Evolutionary conservation across 2,797 vertebrate species (phyloP).

Genomic region (Emydoidea blandingii): DNA sequence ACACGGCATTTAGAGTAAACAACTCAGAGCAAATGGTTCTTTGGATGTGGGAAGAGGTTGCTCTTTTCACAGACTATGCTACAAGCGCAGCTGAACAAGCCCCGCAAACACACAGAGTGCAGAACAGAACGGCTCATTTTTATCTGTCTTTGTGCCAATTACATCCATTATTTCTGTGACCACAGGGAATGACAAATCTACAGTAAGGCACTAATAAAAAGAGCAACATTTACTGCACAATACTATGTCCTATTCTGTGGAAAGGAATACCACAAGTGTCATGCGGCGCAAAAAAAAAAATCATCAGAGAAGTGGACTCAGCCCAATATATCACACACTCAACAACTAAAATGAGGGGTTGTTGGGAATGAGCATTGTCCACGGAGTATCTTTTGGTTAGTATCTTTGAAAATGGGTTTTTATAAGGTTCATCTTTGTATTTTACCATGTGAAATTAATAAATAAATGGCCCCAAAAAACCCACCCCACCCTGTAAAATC

Average conservation of each 20-base stretch:
- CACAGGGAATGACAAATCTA: background rate
- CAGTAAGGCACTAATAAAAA: background rate
- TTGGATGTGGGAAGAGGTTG: constrained; percentile 51
- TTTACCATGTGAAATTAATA: background rate
- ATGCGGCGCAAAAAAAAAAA: background rate
- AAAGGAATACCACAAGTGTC: background rate
- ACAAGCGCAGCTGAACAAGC: background rate
- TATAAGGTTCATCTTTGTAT: background rate
- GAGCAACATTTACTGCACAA: background rate
- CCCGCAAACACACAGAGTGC: background rate
- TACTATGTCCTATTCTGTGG: background rate
- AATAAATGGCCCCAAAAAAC: background rate
- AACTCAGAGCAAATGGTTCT: constrained; percentile 8
- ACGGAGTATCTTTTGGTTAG: background rate
- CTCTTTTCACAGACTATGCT: constrained; percentile 12
- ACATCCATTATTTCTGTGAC: background rate
- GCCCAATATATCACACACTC: background rate
- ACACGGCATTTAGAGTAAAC: constrained; percentile 32
- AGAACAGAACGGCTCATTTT: background rate
- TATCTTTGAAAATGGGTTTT: background rate
- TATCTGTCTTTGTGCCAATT: constrained; percentile 13
- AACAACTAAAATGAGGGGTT: background rate
- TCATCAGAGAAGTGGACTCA: background rate
- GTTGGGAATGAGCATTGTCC: rapidly evolving
- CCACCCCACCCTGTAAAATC: background rate